Conservation (phyloP, 2,113 vertebrate species). For the Bettongia penicillata region DNA sequence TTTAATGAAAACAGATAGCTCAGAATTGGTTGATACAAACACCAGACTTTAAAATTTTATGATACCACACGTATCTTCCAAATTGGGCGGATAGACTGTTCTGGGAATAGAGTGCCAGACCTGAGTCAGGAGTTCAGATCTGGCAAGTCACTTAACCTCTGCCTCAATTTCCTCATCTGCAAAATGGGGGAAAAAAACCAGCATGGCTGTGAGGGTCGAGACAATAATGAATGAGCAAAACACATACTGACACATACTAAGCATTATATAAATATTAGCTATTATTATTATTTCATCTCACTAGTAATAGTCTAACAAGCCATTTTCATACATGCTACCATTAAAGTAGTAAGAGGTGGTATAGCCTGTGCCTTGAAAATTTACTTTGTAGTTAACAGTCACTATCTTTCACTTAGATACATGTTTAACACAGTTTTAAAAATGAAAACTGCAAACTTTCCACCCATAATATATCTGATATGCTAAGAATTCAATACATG, state of each 20-base stretch:
- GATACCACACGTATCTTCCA: neutral
- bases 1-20: neutral
- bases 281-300: neutral
- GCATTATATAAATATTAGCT: neutral
- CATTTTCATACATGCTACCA: conserved; percentile 31
- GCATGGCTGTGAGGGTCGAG: neutral
- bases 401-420: conserved; percentile 27
- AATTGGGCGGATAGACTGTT: neutral
- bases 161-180: neutral
- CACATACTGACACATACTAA: neutral
- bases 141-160: neutral
- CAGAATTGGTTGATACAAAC: conserved; percentile 20
- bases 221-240: neutral
- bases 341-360: conserved; percentile 2
- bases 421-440: conserved; percentile 46
- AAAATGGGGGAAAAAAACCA: neutral
- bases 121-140: neutral
- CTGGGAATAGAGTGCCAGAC: neutral
- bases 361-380: conserved; percentile 48
- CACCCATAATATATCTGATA: neutral
- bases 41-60: conserved; percentile 29
- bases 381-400: conserved; percentile 33
- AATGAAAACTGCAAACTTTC: conserved; percentile 52
- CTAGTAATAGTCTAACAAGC: conserved; percentile 22
- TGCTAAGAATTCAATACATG: conserved; percentile 42